A percentile compares a stretch with the other conserved stretches of the same genome.
These are phyloP conservation scores for Pseudomyrmex concolor DNA, from an alignment of 1,140 invertebrate species.

Conservation along the genomic window DNA sequence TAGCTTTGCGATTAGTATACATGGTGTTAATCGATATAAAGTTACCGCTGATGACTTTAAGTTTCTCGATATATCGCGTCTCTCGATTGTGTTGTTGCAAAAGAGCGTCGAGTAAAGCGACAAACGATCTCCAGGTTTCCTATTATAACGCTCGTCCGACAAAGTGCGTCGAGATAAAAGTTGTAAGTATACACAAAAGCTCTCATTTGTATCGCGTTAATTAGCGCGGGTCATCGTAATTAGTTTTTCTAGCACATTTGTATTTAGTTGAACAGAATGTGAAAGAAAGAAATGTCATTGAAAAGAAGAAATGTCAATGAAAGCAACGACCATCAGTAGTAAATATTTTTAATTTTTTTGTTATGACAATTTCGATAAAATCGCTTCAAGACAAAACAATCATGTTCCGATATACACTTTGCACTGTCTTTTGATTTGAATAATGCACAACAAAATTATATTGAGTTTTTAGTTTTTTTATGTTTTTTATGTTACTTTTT, in stretches of 20 bases:
- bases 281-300: background rate
- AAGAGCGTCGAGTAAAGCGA: background rate
- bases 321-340: too few species aligned
- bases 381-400: background rate
- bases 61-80: too few species aligned
- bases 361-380: background rate
- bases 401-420: background rate
- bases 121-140: background rate
- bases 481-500: background rate
- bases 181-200: too few species aligned
- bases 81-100: background rate
- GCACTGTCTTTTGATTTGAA: background rate
- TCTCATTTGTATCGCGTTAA: slow-evolving; percentile 16
- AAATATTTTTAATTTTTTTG: background rate
- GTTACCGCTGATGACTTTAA: background rate
- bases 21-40: background rate
- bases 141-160: background rate
- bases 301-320: background rate
- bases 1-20: too few species aligned
- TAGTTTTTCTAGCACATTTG: background rate
- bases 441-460: too few species aligned
- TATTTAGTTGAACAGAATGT: background rate
- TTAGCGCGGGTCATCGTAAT: slow-evolving; percentile 17
- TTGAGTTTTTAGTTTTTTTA: background rate
- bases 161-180: background rate